A percentile compares a stretch with the other conserved stretches of the same genome.
phyloP scores from a whole-genome alignment of 2,113 vertebrate species.

The Spea bombifrons region DNA sequence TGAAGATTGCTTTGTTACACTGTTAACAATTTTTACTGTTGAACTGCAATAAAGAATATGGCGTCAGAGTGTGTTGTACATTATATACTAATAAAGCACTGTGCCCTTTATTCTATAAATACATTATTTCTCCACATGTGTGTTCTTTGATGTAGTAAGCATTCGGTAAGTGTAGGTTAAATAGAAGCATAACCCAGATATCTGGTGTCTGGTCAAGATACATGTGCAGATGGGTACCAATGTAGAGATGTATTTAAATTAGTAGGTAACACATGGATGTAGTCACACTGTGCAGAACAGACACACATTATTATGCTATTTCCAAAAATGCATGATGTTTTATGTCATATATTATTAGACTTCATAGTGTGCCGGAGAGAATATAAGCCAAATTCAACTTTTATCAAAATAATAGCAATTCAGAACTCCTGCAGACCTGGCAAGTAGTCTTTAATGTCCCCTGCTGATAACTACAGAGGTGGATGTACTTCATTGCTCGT shows the following conservation, averaged over 20 bases:
- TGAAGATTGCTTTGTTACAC: no score
- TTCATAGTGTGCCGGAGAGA: background rate
- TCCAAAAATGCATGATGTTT: background rate
- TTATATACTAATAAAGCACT: no score
- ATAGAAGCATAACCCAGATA: no score
- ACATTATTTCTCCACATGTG: no score
- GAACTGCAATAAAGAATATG: no score
- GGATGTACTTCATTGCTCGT: background rate
- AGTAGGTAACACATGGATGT: background rate
- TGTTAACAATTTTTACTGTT: no score
- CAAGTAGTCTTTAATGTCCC: background rate
- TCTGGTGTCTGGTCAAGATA: no score
- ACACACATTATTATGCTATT: background rate
- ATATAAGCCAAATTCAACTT: background rate
- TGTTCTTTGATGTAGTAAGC: no score
- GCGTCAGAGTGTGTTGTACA: no score
- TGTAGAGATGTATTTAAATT: background rate
- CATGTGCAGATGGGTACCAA: background rate
- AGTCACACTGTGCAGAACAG: background rate
- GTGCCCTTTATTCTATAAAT: no score
- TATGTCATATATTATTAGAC: background rate
- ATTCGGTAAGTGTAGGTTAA: no score
- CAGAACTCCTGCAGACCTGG: background rate
- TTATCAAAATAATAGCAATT: conserved; percentile 1
- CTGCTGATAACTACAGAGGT: conserved; percentile 4